Evolutionary conservation across 2,113 vertebrate species (phyloP), one percentile per base, ranked within the genome.

Genomic region (Edolisoma coerulescens): DNA sequence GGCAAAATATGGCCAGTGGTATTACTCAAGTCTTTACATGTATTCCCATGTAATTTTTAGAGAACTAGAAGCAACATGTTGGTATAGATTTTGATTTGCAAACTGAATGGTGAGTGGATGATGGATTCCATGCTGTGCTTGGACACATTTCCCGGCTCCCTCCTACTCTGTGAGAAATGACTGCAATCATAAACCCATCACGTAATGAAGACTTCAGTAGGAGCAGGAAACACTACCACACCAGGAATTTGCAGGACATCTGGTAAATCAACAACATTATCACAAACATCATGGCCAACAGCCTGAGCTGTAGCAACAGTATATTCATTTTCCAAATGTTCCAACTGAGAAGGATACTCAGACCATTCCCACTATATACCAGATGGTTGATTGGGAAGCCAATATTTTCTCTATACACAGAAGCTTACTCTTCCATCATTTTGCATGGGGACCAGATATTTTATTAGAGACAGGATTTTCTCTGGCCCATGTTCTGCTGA

Each of bases 251-350:
- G 95, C 95, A 97, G 97, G 98, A 98, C 98, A 98, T 97, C 98
- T 98, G 98, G 97, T 98, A 98, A 97, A 97, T 97, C 98, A 97
- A 97, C 97, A 96, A 91, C 92, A 96, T 97, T 97, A 98, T 97
- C 90, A 95, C 96, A 96, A 97, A 96, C 97, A 95, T 97, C 98
- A 97, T 96, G 96, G 97, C 93, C 96, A 97, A 96, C 93, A 97
- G 91, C 95, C 97, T 98, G 96, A 97, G 95, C 93, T 97, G 96
- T 95, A 94, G 96, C 95, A 97, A 98, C 97, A 98, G 97, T 97
- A 81, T 97, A 97, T 98, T 98, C 97, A 98, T 98, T 98, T 98
- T 97, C 97, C 96, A 98, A 98, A 97, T 98, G 96, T 98, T 98
- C 97, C 98, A 98, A 96, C 98, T 93, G 97, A 98, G 98, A 98